Evolutionary conservation across 92 coral and sea anemone species (phyloP).

Genomic region (Anthopleura xanthogrammica): DNA sequence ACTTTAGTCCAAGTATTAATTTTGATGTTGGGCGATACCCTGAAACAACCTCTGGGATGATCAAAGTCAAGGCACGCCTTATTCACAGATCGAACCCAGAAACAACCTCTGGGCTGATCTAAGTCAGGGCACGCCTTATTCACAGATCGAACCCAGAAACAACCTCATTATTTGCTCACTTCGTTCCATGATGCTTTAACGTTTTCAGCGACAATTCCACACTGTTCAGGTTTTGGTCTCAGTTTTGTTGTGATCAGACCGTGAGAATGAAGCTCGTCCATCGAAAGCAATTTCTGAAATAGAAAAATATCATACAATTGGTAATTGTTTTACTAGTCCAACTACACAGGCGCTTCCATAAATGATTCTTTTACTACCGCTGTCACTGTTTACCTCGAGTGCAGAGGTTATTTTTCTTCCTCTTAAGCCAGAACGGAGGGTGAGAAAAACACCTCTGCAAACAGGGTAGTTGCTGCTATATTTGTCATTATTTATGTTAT

Average conservation of each 20-base stretch:
- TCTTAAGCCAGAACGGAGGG: no score
- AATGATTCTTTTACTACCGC: background rate
- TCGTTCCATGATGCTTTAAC: constrained; percentile 48
- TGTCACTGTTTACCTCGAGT: background rate
- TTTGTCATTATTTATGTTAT: no score
- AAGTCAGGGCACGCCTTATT: no score
- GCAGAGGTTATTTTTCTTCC: no score
- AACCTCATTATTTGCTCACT: constrained; percentile 8
- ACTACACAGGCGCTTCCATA: background rate
- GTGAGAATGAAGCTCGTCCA: constrained; percentile 53
- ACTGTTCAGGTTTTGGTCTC: constrained; percentile 54
- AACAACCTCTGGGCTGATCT: no score
- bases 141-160: no score
- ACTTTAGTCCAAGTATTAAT: background rate
- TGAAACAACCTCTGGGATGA: no score
- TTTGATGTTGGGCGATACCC: no score
- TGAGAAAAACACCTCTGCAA: no score
- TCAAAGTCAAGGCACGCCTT: no score
- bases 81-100: no score
- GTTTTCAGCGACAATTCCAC: constrained; percentile 51
- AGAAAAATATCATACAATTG: background rate
- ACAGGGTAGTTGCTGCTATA: no score
- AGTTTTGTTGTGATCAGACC: constrained; percentile 57
- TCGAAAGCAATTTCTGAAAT: constrained; percentile 36
- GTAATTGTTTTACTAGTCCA: background rate